Base-by-base conservation (phyloP, 2,888 invertebrate species). In the Bedellia somnulentella region DNA sequence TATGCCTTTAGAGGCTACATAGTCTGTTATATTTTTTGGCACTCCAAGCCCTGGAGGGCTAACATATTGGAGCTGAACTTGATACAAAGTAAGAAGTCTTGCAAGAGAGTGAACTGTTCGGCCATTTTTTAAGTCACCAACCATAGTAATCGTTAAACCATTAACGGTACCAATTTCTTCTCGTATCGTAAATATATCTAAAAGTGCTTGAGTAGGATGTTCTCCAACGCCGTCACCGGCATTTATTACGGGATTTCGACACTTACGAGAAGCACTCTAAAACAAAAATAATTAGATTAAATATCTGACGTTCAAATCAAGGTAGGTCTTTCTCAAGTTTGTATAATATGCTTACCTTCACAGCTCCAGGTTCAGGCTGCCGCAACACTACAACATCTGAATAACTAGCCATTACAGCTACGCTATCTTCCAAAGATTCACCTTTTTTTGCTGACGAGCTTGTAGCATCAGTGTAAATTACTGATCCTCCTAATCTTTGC, bases 81-180 rank as follows among this genome's bases (percentile, higher is more conserved):
- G 90, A 64, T 99, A 99, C 18, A 94, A 73, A 0, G 96, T 96
- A 31, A 99, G 75, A 6, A 99, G 80, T 37, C 92, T 84, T 4
- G 97, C 97, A 34, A 99, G 73, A 0, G 98, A 99, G 66, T 99
- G 99, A 0, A 99, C 99, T 2, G 99, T 99, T 21, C 99, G 82
- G 1, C 99, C 98, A 62, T 99, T 91, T 59, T 94, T 96, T 43
- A 99, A 76, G 63, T 99, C 99, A 4, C 99, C 99, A 12, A 98
- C 97, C 86, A 99, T 87, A 1, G 98, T 98, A 30, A 99, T 94
- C 0, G 93, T 96, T 6, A 99, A 78, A 0, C 94, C 94, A 55
- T 99, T 98, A 0, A 99, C 97, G 0, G 98, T 99, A 43, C 98
- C 98, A 37, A 99, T 93, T 78, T 99, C 98, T 70, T 99, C 96